phyloP scores from a whole-genome alignment of 2,888 invertebrate species.

The Quadroppia sp. region DNA sequence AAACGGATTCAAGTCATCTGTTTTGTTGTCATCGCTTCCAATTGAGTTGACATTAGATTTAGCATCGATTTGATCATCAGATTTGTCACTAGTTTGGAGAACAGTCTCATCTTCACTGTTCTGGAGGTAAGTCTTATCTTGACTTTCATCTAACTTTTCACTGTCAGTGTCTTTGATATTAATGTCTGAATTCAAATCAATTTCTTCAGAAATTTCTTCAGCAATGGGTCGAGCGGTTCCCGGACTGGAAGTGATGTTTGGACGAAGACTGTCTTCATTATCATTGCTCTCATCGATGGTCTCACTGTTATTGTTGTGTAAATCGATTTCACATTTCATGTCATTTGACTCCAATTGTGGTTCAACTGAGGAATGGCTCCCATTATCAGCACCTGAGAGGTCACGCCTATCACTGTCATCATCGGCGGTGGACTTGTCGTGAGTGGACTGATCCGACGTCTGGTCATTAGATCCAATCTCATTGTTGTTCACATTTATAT shows the following conservation, averaged over 20 bases:
- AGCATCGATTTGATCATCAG: not conserved
- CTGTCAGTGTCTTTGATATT: not conserved
- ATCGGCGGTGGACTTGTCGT: not conserved
- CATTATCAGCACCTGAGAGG: not conserved
- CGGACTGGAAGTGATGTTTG: not conserved
- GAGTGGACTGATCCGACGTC: not conserved
- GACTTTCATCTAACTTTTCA: not conserved
- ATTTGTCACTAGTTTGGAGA: not conserved
- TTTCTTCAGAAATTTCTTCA: not conserved
- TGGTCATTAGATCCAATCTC: not conserved
- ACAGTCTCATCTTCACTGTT: not conserved
- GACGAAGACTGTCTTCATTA: not conserved
- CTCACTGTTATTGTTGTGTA: not conserved
- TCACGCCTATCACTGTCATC: not conserved
- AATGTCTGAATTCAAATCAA: not conserved
- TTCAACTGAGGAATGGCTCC: conserved; percentile 10
- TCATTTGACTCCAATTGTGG: not conserved
- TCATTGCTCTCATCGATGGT: not conserved
- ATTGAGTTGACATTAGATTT: not conserved
- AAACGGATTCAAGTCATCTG: not conserved
- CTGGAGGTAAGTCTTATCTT: not conserved
- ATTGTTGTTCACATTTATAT: not conserved
- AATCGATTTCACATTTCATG: not conserved
- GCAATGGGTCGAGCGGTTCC: not conserved
- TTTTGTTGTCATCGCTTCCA: not conserved